phyloP scores from a whole-genome alignment of 1,140 invertebrate species.

The Aphelenchoides fujianensis region DNA sequence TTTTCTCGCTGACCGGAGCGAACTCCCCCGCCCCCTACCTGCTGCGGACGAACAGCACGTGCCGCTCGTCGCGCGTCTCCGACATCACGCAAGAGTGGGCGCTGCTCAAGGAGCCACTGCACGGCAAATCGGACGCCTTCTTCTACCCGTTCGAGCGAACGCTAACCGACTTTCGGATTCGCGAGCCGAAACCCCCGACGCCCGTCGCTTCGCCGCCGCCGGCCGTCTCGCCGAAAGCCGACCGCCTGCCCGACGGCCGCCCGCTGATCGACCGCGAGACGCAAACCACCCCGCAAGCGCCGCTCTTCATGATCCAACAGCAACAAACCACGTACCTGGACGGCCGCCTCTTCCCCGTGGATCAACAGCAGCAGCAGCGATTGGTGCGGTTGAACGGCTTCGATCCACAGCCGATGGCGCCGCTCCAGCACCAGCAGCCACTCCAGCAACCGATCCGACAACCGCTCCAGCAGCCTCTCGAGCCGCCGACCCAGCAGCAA shows the following conservation, averaged over 20 bases:
- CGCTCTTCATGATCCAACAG: neutral
- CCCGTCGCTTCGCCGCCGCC: no score
- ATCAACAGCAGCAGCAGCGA: constrained; percentile 2
- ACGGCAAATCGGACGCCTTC: neutral
- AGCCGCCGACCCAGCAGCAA: no score
- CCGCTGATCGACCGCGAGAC: constrained; percentile 5
- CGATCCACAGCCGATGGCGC: no score
- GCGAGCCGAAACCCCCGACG: neutral
- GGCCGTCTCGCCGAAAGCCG: neutral
- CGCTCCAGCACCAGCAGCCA: no score
- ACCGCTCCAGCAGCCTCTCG: no score
- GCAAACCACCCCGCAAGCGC: neutral
- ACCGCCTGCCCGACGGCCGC: neutral
- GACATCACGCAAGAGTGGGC: constrained; percentile 38
- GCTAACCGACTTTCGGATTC: neutral
- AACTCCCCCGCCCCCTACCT: constrained; percentile 27
- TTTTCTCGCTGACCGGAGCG: neutral
- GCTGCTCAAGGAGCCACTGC: constrained; percentile 24
- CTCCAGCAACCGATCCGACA: no score
- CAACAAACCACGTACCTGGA: neutral
- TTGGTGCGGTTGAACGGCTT: no score
- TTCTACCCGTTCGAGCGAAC: neutral
- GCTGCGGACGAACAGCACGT: constrained; percentile 24
- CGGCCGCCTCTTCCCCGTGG: neutral
- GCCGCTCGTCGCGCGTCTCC: constrained; percentile 27